phyloP scores from a whole-genome alignment of 2,797 vertebrate species.

The Pogoniulus pusillus region DNA sequence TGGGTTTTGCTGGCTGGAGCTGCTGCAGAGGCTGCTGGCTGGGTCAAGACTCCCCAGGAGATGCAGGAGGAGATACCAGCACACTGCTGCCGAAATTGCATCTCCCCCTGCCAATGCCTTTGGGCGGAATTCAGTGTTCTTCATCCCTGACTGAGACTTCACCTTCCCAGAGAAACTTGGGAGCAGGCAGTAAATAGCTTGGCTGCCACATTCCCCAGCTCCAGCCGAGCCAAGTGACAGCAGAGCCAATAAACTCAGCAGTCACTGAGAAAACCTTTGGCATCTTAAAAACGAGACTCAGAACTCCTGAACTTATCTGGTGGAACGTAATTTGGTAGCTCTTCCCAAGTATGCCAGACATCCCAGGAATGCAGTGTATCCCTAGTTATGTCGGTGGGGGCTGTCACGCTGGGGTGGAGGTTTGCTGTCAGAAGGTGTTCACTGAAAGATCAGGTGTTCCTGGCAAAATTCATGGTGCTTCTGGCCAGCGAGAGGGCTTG shows the following conservation, averaged over 20 bases:
- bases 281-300: not conserved
- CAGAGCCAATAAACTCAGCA: not conserved
- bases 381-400: not conserved
- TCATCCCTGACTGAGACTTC: not conserved
- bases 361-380: not conserved
- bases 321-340: not conserved
- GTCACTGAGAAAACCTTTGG: not conserved
- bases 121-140: not conserved
- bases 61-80: accelerated
- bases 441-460: not conserved
- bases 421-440: not conserved
- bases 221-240: not conserved
- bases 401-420: not conserved
- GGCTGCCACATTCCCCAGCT: not conserved
- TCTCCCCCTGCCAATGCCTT: not conserved
- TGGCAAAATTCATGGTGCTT: not conserved
- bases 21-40: accelerated
- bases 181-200: accelerated
- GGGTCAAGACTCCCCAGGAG: not conserved
- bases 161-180: not conserved
- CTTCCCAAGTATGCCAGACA: not conserved
- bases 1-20: not conserved
- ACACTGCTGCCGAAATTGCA: not conserved
- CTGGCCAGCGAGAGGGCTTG: not conserved
- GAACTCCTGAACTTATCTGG: not conserved